phyloP scores from a whole-genome alignment of 2,113 vertebrate species.

The Gracilinanus agilis region DNA sequence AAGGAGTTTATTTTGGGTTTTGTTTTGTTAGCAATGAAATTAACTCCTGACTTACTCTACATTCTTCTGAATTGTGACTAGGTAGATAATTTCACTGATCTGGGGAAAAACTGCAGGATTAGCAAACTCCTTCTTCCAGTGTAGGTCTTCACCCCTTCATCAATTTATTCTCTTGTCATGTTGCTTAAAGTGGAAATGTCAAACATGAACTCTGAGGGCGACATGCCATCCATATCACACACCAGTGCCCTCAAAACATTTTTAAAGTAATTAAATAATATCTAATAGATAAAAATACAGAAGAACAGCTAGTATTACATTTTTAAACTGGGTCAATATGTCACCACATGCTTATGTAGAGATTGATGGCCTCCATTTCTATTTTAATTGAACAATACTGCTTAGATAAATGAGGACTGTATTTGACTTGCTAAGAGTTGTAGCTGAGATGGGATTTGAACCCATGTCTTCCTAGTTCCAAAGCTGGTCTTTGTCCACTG shows the following conservation, averaged over 20 bases:
- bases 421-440: neutral
- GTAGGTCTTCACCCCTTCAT: neutral
- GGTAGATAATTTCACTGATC: neutral
- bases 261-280: neutral
- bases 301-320: neutral
- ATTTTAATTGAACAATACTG: neutral
- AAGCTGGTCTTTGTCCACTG: neutral
- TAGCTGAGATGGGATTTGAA: neutral
- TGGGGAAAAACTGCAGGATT: neutral
- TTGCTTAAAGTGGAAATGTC: neutral
- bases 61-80: neutral
- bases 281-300: neutral
- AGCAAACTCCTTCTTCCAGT: neutral
- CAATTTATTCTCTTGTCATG: neutral
- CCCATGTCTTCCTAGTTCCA: neutral
- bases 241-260: neutral
- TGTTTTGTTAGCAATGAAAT: neutral
- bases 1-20: neutral
- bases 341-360: neutral
- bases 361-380: neutral
- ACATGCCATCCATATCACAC: neutral
- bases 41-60: slow-evolving; percentile 9
- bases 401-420: neutral
- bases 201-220: neutral
- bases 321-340: neutral